Conservation (phyloP, 2,888 invertebrate species). For the Camptogramma bilineatum region DNA sequence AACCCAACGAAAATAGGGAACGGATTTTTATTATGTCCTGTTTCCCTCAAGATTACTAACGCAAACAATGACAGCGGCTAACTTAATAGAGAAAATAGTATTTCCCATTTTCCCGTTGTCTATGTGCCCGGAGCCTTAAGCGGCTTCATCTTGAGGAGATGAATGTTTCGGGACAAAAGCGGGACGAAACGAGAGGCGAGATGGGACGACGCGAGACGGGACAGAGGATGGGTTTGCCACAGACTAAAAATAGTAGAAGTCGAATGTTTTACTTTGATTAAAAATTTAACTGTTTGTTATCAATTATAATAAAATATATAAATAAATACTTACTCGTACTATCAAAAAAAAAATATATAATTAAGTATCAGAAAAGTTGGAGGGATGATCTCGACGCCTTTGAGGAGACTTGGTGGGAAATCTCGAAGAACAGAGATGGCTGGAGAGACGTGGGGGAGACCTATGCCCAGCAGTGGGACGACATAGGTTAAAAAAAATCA, state of each 20-base stretch:
- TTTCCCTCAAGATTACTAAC: constrained; percentile 24
- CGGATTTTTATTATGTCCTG: constrained; percentile 18
- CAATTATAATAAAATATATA: too few species aligned
- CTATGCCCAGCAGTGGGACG: too few species aligned
- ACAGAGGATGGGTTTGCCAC: not conserved
- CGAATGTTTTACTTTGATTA: constrained; percentile 1
- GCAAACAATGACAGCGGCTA: constrained; percentile 28
- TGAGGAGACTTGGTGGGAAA: too few species aligned
- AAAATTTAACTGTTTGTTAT: too few species aligned
- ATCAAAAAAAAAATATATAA: too few species aligned
- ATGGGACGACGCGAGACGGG: constrained; percentile 15
- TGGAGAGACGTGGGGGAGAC: too few species aligned
- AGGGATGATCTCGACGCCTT: too few species aligned
- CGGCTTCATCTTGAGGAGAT: constrained; percentile 35
- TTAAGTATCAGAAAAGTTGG: too few species aligned
- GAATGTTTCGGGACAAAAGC: constrained; percentile 35
- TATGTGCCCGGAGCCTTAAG: constrained; percentile 28
- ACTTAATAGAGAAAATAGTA: constrained; percentile 32
- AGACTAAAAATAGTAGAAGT: not conserved
- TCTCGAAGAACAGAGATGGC: too few species aligned
- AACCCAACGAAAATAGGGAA: constrained; percentile 5
- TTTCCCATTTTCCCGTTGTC: constrained; percentile 25
- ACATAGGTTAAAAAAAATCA: too few species aligned
- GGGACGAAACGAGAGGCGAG: constrained; percentile 22
- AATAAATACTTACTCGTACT: too few species aligned